phyloP scores from a whole-genome alignment of 1,140 invertebrate genomes.

The Drosophila lacteicornis region DNA sequence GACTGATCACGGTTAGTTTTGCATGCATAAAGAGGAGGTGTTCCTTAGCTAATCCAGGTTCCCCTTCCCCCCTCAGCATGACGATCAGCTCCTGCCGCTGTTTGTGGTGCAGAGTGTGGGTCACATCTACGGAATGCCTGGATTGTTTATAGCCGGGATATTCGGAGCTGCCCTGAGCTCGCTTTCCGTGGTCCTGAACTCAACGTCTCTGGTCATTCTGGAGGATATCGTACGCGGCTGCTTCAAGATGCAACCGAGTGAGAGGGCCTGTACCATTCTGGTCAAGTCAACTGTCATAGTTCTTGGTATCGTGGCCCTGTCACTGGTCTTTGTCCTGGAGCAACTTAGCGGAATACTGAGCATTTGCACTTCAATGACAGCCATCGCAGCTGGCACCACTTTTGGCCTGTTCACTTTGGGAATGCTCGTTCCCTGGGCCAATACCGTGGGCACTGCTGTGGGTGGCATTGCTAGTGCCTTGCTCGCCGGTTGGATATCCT shows the following conservation, averaged over 20 bases:
- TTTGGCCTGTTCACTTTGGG: conserved; percentile 94
- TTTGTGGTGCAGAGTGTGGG: conserved; percentile 89
- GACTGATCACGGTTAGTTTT: conserved; percentile 76
- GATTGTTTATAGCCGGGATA: conserved; percentile 91
- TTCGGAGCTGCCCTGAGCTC: conserved; percentile 92
- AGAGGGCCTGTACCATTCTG: conserved; percentile 87
- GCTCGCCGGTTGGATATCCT: conserved; percentile 86
- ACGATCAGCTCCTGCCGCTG: conserved; percentile 90
- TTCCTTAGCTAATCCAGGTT: not conserved
- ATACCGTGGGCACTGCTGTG: conserved; percentile 87
- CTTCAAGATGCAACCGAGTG: conserved; percentile 87
- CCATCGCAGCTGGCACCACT: conserved; percentile 93
- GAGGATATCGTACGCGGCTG: conserved; percentile 92
- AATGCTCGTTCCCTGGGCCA: conserved; percentile 93
- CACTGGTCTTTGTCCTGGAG: conserved; percentile 89
- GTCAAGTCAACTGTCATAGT: conserved; percentile 88
- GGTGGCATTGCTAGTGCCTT: conserved; percentile 87
- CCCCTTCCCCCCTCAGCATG: conserved; percentile 80
- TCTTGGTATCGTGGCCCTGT: conserved; percentile 88
- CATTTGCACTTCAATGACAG: conserved; percentile 92
- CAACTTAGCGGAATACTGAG: conserved; percentile 90
- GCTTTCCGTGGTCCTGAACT: conserved; percentile 93
- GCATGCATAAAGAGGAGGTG: too few species aligned
- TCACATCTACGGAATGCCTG: conserved; percentile 89
- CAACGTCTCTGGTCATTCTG: conserved; percentile 91